Base-by-base conservation (phyloP, 2,113 vertebrate genomes). In the Mola mola region DNA sequence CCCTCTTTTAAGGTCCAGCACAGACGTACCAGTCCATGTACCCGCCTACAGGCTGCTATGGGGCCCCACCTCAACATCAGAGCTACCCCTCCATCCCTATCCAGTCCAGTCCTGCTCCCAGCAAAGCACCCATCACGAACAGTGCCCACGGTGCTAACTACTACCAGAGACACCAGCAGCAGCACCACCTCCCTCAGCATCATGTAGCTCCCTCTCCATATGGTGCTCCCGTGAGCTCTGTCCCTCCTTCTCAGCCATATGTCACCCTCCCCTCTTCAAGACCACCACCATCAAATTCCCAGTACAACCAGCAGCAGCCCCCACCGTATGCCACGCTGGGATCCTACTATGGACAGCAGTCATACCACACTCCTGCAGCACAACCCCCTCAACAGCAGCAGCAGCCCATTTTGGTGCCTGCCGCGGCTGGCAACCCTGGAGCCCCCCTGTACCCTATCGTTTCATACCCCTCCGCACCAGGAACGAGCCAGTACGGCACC, bases 401-500 rank as follows among this genome's bases (percentile, higher is more conserved):
- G 26, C 83, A 90, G 68, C 83, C 84, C 17, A 84, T 87, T 85
- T 79, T 92, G 80, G 90, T 88, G 66, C 90, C 92, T 2, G 26
- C 87, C 1, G 63, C 89, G 50, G 85, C 93, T 0, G 20, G 85
- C 5, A 76, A 76, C 43, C 83, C 88, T 0, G 90, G 82, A 63
- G 82, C 91, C 60, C 85, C 92, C 25, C 36, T 86, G 3, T 93
- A 94, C 65, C 91, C 94, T 25, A 89, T 89, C 7, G 85, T 94
- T 72, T 93, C 93, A 0, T 95, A 95, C 69, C 89, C 93, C 4
- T 89, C 94, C 1, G 72, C 75, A 3, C 91, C 93, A 42, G 87
- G 90, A 59, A 91, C 87, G 12, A 78, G 88, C 75, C 90, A 92
- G 31, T 96, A 96, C 6, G 92, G 92, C 64, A 94, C 93, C 12